Base-by-base conservation (phyloP, 2,888 invertebrate species). In the Piscicola geometra region DNA sequence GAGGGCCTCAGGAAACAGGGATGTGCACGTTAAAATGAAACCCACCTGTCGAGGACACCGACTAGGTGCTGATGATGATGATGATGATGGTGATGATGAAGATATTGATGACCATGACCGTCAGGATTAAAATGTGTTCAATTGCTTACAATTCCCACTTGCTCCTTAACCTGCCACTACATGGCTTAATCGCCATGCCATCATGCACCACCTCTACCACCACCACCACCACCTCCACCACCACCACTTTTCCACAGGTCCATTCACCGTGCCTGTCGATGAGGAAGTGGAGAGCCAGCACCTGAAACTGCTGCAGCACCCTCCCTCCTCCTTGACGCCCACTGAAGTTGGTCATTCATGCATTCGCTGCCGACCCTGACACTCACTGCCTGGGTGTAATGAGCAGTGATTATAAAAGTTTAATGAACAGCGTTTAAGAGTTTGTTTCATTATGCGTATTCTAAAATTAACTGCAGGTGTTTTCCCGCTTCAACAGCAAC, bases 241-340 rank as follows among this genome's bases (percentile, higher is more conserved):
- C 21, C 50, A 47, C 9, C 9, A 21, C 21, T 21, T 71, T 25
- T 33, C 35, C 74, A 9, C 71, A 78, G 78, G 78, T 33, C 97
- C 98, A 9, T 88, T 95, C 76, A 91, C 85, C 33, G 85, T 85
- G 2, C 90, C 92, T 0, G 92, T 97, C 0, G 98, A 97, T 83
- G 98, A 99, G 87, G 98, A 99, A 87, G 88, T 94, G 0, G 99
- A 99, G 87, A 91, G 92, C 76, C 91, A 91, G 82, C 92, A 96
- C 81, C 89, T 96, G 77, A 92, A 93, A 88, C 90, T 91, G 82
- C 87, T 91, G 52, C 89, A 90, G 81, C 88, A 89, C 81, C 89
- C 89, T 50, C 90, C 90, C 80, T 89, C 88, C 32, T 88, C 88
- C 60, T 88, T 89, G 85, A 86, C 88, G 3, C 90, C 91, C 82